Conservation (phyloP, 2,888 invertebrate species). For the Harpalus rubripes region DNA sequence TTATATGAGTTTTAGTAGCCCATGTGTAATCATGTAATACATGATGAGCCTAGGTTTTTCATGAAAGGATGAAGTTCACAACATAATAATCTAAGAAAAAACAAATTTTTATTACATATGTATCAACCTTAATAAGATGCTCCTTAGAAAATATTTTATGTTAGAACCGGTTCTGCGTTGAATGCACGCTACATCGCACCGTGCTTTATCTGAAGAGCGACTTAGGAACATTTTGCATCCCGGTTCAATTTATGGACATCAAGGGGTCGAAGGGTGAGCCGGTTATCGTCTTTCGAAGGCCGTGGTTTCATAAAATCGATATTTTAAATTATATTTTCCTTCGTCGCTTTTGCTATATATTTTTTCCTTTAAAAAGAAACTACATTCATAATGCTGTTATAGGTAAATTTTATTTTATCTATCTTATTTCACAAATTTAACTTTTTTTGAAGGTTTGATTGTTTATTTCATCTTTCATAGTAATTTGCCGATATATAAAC, state of each 20-base stretch:
- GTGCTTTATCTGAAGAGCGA: slow-evolving; percentile 65
- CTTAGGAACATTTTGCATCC: slow-evolving; percentile 58
- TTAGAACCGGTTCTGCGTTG: slow-evolving; percentile 32
- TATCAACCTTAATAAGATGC: neutral
- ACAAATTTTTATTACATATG: too few relatives aligned
- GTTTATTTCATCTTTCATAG: neutral
- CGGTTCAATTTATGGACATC: slow-evolving; percentile 65
- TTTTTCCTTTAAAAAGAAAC: slow-evolving; percentile 14
- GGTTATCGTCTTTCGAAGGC: slow-evolving; percentile 63
- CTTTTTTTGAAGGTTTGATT: neutral
- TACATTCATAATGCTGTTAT: slow-evolving; percentile 2
- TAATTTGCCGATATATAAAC: neutral
- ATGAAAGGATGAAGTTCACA: too few relatives aligned
- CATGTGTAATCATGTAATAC: too few relatives aligned
- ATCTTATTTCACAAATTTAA: slow-evolving; percentile 4
- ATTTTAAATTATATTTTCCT: slow-evolving; percentile 65
- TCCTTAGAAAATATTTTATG: neutral
- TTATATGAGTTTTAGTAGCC: too few relatives aligned
- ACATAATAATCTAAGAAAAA: too few relatives aligned
- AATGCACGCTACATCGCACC: slow-evolving; percentile 57
- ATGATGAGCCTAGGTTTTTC: too few relatives aligned
- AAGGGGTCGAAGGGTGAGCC: slow-evolving; percentile 32
- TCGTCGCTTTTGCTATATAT: slow-evolving; percentile 2
- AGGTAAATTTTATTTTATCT: slow-evolving; percentile 8
- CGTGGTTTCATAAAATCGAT: slow-evolving; percentile 55